Evolutionary conservation across 1,140 invertebrate genomes (phyloP).

Genomic region (Drosophila suzukii): DNA sequence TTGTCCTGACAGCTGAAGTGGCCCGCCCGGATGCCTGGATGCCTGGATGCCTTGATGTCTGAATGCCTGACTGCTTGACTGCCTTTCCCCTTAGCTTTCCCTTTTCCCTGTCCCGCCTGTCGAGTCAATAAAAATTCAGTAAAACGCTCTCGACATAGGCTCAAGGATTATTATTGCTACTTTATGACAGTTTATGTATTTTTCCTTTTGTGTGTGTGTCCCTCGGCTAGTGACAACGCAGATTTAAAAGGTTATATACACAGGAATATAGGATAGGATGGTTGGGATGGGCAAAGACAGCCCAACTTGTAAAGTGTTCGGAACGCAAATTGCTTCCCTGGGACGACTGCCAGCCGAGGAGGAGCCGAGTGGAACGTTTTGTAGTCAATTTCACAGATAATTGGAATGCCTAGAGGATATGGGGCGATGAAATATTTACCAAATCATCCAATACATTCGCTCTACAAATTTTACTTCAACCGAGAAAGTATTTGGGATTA

Average conservation of each 20-base stretch:
- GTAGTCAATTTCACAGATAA: constrained; percentile 53
- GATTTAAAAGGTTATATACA: constrained; percentile 69
- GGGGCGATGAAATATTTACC: constrained; percentile 25
- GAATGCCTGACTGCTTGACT: constrained; percentile 17
- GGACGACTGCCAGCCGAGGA: constrained; percentile 26
- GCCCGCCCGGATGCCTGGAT: constrained; percentile 30
- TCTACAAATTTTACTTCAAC: constrained; percentile 29
- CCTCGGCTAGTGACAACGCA: constrained; percentile 43
- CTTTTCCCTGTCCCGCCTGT: constrained; percentile 4
- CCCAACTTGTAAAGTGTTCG: constrained; percentile 47
- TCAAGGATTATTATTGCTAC: constrained; percentile 80
- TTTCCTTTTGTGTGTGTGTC: constrained; percentile 35
- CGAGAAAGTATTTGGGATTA: constrained; percentile 5
- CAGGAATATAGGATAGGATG: constrained; percentile 5
- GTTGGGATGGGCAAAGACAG: constrained; percentile 17
- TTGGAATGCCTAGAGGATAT: constrained; percentile 31
- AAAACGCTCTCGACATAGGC: constrained; percentile 77
- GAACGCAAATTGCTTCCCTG: constrained; percentile 55
- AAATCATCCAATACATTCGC: constrained; percentile 15
- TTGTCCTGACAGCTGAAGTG: constrained; percentile 55
- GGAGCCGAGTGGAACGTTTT: constrained; percentile 37
- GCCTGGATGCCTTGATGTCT: constrained; percentile 25
- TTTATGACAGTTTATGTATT: constrained; percentile 72
- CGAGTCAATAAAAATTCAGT: constrained; percentile 82
- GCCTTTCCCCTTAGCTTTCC: not conserved